These are phyloP conservation scores for Phymatocera aterrima DNA, from an alignment of 2,888 invertebrate species.

Conservation along the genomic window DNA sequence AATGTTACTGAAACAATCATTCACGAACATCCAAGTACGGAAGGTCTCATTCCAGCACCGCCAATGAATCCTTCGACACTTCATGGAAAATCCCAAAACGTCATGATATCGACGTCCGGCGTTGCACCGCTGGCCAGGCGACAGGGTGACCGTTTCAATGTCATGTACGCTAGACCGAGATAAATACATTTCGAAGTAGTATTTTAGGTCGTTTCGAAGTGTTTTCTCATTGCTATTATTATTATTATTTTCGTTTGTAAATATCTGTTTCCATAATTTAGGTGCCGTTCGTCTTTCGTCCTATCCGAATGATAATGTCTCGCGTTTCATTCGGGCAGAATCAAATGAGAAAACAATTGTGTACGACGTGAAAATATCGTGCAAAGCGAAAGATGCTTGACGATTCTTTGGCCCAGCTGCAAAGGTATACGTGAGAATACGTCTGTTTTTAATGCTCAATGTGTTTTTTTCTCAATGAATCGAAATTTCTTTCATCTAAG, in stretches of 20 bases:
- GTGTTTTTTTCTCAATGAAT: background rate
- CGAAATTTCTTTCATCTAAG: background rate
- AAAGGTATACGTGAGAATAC: background rate
- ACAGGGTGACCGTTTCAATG: conserved; percentile 44
- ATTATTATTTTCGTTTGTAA: no score
- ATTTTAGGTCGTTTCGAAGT: background rate
- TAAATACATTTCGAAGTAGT: no score
- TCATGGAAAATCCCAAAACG: conserved; percentile 48
- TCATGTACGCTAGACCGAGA: conserved; percentile 52
- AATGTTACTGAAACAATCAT: conserved; percentile 69
- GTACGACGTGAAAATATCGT: no score
- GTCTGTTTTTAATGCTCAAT: background rate
- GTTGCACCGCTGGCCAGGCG: conserved; percentile 33
- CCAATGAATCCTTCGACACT: conserved; percentile 47
- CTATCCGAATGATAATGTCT: no score
- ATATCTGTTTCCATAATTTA: no score
- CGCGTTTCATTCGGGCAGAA: no score
- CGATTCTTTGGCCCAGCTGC: no score
- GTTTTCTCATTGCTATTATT: background rate
- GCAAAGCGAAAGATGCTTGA: no score
- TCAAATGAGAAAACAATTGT: no score
- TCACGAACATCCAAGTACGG: conserved; percentile 61
- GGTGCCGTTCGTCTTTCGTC: no score
- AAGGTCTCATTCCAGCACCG: conserved; percentile 38
- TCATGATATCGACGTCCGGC: conserved; percentile 41